phyloP scores from a whole-genome alignment of 2,888 invertebrate species.

The Oegoconia quadripuncta region DNA sequence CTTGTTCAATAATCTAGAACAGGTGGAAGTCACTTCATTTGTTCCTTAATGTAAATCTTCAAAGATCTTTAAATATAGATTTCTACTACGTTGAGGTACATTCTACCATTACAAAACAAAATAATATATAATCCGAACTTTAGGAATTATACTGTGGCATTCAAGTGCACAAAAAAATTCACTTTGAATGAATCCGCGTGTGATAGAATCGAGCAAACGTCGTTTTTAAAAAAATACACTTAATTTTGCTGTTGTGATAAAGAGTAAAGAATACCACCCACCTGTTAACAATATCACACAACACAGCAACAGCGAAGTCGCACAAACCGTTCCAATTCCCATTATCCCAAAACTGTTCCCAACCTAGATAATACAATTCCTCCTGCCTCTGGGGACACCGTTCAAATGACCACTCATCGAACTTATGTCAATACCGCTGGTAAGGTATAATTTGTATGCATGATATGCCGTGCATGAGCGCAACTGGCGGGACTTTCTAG shows the following conservation, averaged over 20 bases:
- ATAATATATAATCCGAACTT: too few relatives aligned
- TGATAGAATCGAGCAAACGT: too few relatives aligned
- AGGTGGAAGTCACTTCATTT: too few relatives aligned
- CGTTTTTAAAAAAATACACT: not conserved
- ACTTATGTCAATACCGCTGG: constrained; percentile 54
- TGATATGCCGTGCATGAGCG: constrained; percentile 57
- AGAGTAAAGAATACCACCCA: constrained; percentile 28
- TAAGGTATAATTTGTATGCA: constrained; percentile 73
- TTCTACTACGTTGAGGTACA: too few relatives aligned
- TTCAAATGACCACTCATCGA: constrained; percentile 59
- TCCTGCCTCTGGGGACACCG: constrained; percentile 63
- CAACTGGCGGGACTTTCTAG: constrained; percentile 75
- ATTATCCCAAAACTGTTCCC: constrained; percentile 34
- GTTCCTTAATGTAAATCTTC: too few relatives aligned
- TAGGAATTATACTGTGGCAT: too few relatives aligned
- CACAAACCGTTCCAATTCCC: constrained; percentile 51
- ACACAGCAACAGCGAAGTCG: constrained; percentile 37
- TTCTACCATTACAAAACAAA: too few relatives aligned
- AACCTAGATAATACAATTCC: constrained; percentile 20
- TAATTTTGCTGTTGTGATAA: not conserved
- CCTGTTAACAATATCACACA: constrained; percentile 37
- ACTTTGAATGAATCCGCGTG: too few relatives aligned
- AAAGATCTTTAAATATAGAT: too few relatives aligned
- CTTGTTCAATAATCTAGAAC: too few relatives aligned
- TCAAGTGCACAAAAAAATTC: too few relatives aligned